A percentile compares a stretch with the other conserved stretches of the same genome.
These are phyloP conservation scores for Bombus pascuorum DNA, from an alignment of 1,140 invertebrate genomes.

Conservation along the genomic window DNA sequence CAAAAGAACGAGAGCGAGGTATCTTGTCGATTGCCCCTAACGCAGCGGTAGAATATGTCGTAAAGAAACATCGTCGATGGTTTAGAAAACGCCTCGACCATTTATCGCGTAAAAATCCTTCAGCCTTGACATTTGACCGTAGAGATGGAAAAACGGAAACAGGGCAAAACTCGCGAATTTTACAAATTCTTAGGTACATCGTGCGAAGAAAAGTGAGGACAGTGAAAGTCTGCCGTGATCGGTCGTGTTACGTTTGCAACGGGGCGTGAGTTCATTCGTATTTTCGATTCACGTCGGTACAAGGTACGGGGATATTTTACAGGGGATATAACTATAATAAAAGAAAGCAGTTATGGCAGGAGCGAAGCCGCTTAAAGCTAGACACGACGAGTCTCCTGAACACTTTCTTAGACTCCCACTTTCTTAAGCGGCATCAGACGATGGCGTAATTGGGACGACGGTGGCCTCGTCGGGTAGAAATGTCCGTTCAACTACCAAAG, in stretches of 20 bases:
- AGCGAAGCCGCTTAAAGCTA: too few species aligned
- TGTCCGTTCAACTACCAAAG: not conserved
- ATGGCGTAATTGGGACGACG: not conserved
- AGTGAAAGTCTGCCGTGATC: conserved; percentile 43
- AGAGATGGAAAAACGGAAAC: not conserved
- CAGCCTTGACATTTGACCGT: not conserved
- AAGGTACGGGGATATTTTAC: conserved; percentile 30
- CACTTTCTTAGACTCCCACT: conserved; percentile 1
- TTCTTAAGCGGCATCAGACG: not conserved
- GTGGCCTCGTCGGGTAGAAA: not conserved
- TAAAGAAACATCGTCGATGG: too few species aligned
- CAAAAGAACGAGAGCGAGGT: too few species aligned
- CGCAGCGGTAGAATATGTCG: too few species aligned
- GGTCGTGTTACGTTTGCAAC: conserved; percentile 16
- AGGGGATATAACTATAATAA: conserved; percentile 34
- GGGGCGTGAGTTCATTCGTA: conserved; percentile 21
- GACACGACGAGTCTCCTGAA: too few species aligned
- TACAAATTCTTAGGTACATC: conserved; percentile 16
- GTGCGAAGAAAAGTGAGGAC: conserved; percentile 32
- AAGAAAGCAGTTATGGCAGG: conserved; percentile 33
- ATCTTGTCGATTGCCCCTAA: too few species aligned
- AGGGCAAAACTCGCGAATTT: not conserved
- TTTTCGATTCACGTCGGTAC: conserved; percentile 37
- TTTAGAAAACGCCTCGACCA: not conserved
- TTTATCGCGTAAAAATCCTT: not conserved